Evolutionary conservation across 2,113 vertebrate species (phyloP).

Genomic region (Brachyhypopomus occidentalis): DNA sequence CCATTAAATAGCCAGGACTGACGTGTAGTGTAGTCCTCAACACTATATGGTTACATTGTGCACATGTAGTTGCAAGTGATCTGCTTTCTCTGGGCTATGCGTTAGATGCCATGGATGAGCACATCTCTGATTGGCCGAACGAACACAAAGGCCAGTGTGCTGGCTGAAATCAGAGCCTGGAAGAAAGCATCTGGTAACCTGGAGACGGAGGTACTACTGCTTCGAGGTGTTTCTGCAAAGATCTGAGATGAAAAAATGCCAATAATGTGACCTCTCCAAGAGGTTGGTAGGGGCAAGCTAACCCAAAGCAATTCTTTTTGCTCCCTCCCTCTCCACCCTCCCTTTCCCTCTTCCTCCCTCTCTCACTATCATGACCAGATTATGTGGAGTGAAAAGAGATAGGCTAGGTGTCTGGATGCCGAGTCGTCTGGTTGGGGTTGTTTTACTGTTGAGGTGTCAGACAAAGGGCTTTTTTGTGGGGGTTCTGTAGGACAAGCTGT

Average conservation of each 20-base stretch:
- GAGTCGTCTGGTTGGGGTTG: slow-evolving; percentile 64
- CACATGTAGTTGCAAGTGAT: slow-evolving; percentile 51
- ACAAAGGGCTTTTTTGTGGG: slow-evolving; percentile 71
- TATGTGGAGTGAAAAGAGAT: slow-evolving; percentile 65
- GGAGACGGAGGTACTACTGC: slow-evolving; percentile 45
- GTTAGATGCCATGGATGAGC: slow-evolving; percentile 48
- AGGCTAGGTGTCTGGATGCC: slow-evolving; percentile 66
- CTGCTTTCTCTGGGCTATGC: slow-evolving; percentile 38
- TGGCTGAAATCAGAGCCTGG: slow-evolving; percentile 65
- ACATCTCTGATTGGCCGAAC: slow-evolving; percentile 47
- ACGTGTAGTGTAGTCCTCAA: slow-evolving; percentile 53
- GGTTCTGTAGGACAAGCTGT: slow-evolving; percentile 70
- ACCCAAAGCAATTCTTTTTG: too few species aligned
- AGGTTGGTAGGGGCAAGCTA: not conserved
- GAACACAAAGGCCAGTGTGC: slow-evolving; percentile 66
- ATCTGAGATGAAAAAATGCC: slow-evolving; percentile 68
- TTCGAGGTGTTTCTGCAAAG: slow-evolving; percentile 40
- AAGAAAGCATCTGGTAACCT: slow-evolving; percentile 69
- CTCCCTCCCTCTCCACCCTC: slow-evolving; percentile 23
- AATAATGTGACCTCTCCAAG: slow-evolving; percentile 64
- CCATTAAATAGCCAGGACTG: slow-evolving; percentile 40
- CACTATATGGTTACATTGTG: slow-evolving; percentile 55
- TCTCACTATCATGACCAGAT: not conserved
- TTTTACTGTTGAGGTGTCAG: slow-evolving; percentile 73
- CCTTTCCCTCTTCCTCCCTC: slow-evolving; percentile 54